phyloP scores from a whole-genome alignment of 2,888 invertebrate species.

The Sceliomorpha sp. region DNA sequence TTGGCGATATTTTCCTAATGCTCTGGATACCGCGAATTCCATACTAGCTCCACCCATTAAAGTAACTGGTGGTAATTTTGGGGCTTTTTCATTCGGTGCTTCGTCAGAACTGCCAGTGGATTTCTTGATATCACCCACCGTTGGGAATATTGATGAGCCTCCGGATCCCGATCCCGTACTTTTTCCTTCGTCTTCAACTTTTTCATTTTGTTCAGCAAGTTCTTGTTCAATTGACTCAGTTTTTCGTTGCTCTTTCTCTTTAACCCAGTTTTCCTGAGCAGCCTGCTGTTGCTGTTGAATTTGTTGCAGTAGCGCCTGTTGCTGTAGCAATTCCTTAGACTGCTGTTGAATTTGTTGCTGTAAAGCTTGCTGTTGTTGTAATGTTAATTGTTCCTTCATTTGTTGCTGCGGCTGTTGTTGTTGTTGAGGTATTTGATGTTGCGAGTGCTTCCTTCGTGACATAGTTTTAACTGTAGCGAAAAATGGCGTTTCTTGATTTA shows the following conservation, averaged over 20 bases:
- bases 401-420: slow-evolving; percentile 63
- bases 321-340: slow-evolving; percentile 61
- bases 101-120: slow-evolving; percentile 84
- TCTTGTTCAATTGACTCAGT: slow-evolving; percentile 84
- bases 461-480: slow-evolving; percentile 84
- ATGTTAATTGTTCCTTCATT: slow-evolving; percentile 69
- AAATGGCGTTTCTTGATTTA: slow-evolving; percentile 84
- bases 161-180: slow-evolving; percentile 83
- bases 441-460: slow-evolving; percentile 70
- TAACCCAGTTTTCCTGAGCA: slow-evolving; percentile 80
- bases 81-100: slow-evolving; percentile 78
- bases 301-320: slow-evolving; percentile 73
- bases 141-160: slow-evolving; percentile 86
- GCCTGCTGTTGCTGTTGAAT: slow-evolving; percentile 60
- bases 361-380: slow-evolving; percentile 65
- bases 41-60: slow-evolving; percentile 85
- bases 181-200: slow-evolving; percentile 84
- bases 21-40: slow-evolving; percentile 92
- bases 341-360: slow-evolving; percentile 73
- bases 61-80: slow-evolving; percentile 82
- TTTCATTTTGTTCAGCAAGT: slow-evolving; percentile 83
- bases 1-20: slow-evolving; percentile 89
- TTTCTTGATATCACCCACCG: slow-evolving; percentile 87
- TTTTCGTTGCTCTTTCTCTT: slow-evolving; percentile 82
- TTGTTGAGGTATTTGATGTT: slow-evolving; percentile 55